Percentiles rank a stretch among this genome's conserved stretches.
phyloP scores from a whole-genome alignment of 2,113 vertebrate genomes.

The Callocephalon fimbriatum region DNA sequence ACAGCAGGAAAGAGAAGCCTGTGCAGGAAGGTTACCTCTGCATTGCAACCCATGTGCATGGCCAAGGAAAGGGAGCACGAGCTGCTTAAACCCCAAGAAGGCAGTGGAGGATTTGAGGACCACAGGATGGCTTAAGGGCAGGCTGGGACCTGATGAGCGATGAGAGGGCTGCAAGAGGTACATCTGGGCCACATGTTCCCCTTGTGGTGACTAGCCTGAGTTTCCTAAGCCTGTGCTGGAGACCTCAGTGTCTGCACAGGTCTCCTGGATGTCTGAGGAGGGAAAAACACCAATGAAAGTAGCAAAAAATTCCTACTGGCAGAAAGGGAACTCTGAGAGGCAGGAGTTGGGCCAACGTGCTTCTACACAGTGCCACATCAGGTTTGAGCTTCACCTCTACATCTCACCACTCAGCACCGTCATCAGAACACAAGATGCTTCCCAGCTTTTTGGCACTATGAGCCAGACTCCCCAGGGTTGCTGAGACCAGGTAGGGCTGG shows the following conservation, averaged over 20 bases:
- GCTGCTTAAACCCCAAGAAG: accelerated
- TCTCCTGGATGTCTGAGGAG: accelerated
- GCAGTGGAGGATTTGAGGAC: too few relatives aligned
- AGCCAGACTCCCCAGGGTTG: background rate
- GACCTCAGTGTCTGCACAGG: accelerated
- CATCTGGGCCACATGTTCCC: background rate
- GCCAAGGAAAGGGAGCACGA: accelerated
- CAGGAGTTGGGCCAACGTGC: accelerated
- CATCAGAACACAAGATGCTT: accelerated
- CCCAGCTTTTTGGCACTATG: accelerated
- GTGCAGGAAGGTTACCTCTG: accelerated
- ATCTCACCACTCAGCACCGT: background rate
- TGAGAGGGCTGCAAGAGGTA: background rate
- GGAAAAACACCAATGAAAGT: background rate
- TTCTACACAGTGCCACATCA: accelerated
- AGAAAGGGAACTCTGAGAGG: background rate
- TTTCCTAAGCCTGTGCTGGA: accelerated
- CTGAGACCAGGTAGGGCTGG: background rate
- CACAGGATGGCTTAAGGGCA: background rate
- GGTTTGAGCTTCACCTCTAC: background rate
- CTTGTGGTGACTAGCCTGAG: accelerated
- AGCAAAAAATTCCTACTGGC: accelerated
- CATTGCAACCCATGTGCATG: accelerated
- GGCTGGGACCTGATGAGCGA: accelerated
- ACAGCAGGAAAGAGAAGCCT: background rate